Base-by-base conservation (phyloP, 2,888 invertebrate genomes). In the Drosophila fungiperda region DNA sequence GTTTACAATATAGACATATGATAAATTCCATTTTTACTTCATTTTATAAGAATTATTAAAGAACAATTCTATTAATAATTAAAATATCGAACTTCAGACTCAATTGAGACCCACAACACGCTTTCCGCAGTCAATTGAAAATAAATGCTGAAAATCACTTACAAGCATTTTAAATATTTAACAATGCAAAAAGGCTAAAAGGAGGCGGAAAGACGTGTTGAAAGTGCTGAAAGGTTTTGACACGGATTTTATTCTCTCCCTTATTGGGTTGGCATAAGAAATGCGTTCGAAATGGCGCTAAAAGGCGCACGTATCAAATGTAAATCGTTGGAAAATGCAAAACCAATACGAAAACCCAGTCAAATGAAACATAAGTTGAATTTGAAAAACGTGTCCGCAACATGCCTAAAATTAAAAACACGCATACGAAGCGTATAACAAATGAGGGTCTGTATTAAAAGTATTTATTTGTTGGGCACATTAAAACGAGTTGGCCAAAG, bases 371-470 rank as follows among this genome's bases (percentile, higher is more conserved):
- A 68, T 60, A 78, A 68, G 62, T 64, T 42, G 67, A 78, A 68
- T 78, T 73, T 59, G 32, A 23, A 55, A 55, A 68, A 78, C 78
- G 81, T 78, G 78, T 50, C 73, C 36, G 38, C 45, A 48, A 29
- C 52, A 42, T n/a, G 68, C 62, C 84, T 76, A 64, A 86, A 86
- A 83, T 80, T 77, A 69, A 81, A 81, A 90, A 71, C 82, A 90
- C 89, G 90, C 89, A 90, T 83, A 86, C 78, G 78, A 75, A 38
- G 33, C 58, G 73, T 84, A 57, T 65, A 73, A 72, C 87, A 68
- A 68, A 73, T 73, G 81, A 72, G 68, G 74, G 68, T 78, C 48
- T 40, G 32, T 29, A 35, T 15, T 15, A 23, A 17, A 36, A 32
- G 36, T 38, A 52, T 55, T 65, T 23, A 60, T 40, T 29, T 57